phyloP scores from a whole-genome alignment of 1,140 invertebrate genomes.

The Doryteuthis pealeii region DNA sequence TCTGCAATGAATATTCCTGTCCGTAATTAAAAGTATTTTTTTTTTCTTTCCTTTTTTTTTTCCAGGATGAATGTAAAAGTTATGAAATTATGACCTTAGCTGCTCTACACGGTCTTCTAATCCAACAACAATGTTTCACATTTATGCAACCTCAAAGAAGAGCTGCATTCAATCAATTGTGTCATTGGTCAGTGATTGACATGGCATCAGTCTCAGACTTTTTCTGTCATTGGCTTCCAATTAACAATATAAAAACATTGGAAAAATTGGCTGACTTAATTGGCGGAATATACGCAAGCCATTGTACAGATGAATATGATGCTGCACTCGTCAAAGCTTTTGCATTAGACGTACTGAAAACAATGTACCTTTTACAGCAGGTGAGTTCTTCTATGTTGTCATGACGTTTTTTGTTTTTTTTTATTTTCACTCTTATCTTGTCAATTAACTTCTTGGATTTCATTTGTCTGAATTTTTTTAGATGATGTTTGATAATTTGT shows the following conservation, averaged over 20 bases:
- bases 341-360: neutral
- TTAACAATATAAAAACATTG: neutral
- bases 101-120: neutral
- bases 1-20: too few species aligned
- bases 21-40: too few species aligned
- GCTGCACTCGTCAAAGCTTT: neutral
- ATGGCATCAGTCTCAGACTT: neutral
- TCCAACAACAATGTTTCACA: neutral
- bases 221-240: neutral
- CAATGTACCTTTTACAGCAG: neutral
- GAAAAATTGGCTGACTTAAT: neutral
- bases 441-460: too few species aligned
- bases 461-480: too few species aligned
- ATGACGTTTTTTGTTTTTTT: too few species aligned
- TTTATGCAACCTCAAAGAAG: neutral
- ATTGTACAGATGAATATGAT: neutral
- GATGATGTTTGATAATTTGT: too few species aligned
- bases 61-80: too few species aligned
- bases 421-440: too few species aligned
- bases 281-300: neutral
- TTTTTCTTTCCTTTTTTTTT: too few species aligned
- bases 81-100: neutral
- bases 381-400: neutral
- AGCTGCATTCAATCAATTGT: neutral
- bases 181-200: neutral